These are phyloP conservation scores for Alouatta palliata DNA, from an alignment of 2,113 vertebrate genomes.

Conservation along the genomic window DNA sequence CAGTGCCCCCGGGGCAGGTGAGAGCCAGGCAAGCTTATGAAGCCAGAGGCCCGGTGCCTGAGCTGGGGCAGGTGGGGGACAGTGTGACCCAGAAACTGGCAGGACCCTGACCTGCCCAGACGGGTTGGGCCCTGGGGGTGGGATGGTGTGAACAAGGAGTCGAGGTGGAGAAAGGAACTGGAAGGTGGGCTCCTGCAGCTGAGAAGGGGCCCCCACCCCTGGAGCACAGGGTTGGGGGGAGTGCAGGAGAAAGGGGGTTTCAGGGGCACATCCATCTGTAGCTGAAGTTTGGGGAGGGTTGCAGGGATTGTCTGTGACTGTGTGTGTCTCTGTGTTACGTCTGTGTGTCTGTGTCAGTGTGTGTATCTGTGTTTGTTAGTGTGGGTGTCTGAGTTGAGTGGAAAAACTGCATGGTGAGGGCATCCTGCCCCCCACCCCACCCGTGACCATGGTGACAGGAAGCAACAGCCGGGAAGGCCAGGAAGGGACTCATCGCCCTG, in stretches of 20 bases:
- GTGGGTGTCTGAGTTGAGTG: neutral
- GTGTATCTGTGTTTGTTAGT: neutral
- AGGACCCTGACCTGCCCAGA: no score
- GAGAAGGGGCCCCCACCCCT: neutral
- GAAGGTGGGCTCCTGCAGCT: neutral
- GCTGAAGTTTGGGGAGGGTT: neutral
- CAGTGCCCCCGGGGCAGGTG: neutral
- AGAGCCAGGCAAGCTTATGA: neutral
- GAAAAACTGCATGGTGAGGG: neutral
- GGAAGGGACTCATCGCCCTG: neutral
- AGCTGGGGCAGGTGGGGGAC: no score
- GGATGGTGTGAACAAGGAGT: neutral
- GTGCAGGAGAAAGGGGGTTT: neutral
- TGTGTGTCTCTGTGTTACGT: no score
- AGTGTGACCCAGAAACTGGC: neutral
- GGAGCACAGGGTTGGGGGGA: neutral
- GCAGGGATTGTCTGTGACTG: neutral
- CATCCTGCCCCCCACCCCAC: neutral
- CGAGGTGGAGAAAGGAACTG: no score
- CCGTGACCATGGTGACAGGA: slow-evolving; percentile 9
- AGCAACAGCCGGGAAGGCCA: slow-evolving; percentile 9
- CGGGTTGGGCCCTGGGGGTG: neutral
- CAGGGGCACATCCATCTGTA: neutral
- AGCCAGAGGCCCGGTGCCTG: neutral
- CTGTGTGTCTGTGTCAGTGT: neutral